phyloP scores from a whole-genome alignment of 2,113 vertebrate genomes.

The Physeter macrocephalus region DNA sequence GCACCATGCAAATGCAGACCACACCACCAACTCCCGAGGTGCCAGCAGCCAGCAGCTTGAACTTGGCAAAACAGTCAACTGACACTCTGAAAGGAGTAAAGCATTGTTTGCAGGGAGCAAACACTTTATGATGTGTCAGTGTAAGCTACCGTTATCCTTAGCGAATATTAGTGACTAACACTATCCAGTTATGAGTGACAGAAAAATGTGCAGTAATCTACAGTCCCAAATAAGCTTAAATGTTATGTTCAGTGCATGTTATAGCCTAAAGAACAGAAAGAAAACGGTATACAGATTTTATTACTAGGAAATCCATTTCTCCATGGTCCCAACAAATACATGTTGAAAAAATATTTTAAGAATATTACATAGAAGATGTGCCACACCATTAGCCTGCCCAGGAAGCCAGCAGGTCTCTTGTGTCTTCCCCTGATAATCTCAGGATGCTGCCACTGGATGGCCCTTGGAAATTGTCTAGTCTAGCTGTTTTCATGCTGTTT shows the following conservation, averaged over 20 bases:
- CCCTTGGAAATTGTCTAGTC: neutral
- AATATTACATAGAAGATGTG: neutral
- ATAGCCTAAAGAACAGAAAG: neutral
- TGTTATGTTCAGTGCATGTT: neutral
- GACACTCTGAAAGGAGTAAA: neutral
- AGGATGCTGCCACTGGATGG: neutral
- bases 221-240: neutral
- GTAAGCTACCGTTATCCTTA: neutral
- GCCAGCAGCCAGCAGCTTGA: neutral
- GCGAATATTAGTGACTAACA: neutral
- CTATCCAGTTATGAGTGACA: neutral
- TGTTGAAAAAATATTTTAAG: neutral
- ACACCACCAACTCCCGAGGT: neutral
- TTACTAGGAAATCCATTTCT: slow-evolving; percentile 3
- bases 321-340: neutral
- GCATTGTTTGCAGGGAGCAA: neutral
- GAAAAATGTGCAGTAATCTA: neutral
- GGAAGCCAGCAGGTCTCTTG: neutral
- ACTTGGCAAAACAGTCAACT: neutral
- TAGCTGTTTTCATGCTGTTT: neutral
- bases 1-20: neutral
- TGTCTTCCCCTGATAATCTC: neutral
- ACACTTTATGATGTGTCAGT: neutral
- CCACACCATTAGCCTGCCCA: neutral
- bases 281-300: neutral